Percentiles rank a stretch among this genome's conserved stretches.
These are phyloP conservation scores for Mormyrus iriodes DNA, from an alignment of 2,113 vertebrate species.

Conservation along the genomic window DNA sequence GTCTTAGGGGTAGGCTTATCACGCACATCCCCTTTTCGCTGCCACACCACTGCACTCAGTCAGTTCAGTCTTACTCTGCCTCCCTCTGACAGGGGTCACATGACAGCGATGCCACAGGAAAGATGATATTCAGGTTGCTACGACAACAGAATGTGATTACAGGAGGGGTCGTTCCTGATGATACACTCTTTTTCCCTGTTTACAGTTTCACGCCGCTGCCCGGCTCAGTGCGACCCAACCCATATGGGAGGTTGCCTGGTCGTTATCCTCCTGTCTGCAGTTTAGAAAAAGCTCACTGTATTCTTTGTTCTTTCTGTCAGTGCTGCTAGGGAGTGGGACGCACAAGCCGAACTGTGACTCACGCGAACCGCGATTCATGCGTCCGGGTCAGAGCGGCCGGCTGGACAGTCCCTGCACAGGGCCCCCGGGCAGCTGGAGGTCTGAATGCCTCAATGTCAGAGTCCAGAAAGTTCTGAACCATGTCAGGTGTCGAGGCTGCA, in stretches of 20 bases:
- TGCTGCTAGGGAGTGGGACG: slow-evolving; percentile 30
- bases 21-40: not conserved
- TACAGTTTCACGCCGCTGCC: slow-evolving; percentile 39
- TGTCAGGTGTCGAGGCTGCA: no score
- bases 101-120: slow-evolving; percentile 39
- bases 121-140: no score
- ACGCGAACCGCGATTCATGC: no score
- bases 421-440: no score
- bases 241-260: slow-evolving; percentile 38
- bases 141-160: slow-evolving; percentile 54
- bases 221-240: no score
- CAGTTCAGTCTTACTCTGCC: slow-evolving; percentile 4
- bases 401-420: no score
- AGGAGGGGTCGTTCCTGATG: slow-evolving; percentile 48
- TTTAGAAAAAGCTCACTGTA: slow-evolving; percentile 6
- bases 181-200: slow-evolving; percentile 42
- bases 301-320: slow-evolving; percentile 31
- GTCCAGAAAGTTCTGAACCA: no score
- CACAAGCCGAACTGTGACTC: no score
- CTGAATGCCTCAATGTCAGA: no score
- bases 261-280: not conserved
- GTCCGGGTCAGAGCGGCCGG: no score
- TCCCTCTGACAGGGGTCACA: slow-evolving; percentile 23
- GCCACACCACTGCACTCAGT: not conserved
- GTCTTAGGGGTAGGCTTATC: not conserved